Percentiles rank a stretch among this genome's conserved stretches.
phyloP scores from a whole-genome alignment of 2,113 vertebrate species.

The Indicator indicator region DNA sequence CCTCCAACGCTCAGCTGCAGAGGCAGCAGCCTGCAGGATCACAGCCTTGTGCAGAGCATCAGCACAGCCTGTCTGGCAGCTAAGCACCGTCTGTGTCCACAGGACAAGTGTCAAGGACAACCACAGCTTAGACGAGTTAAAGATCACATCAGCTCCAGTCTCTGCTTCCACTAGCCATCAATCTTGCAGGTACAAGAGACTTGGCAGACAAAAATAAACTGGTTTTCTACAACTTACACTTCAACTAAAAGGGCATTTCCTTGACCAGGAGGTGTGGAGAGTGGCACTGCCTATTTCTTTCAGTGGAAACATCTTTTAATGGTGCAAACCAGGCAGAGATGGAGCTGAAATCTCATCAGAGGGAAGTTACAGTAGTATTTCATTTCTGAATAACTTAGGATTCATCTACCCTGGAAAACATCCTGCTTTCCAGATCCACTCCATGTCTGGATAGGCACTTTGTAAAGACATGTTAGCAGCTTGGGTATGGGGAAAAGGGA shows the following conservation, averaged over 20 bases:
- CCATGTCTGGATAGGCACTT: not conserved
- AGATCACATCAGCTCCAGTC: not conserved
- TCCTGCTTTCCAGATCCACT: not conserved
- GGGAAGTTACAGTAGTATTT: not conserved
- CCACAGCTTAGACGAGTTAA: not conserved
- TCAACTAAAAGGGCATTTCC: not conserved
- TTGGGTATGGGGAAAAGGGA: not conserved
- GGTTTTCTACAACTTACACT: not conserved
- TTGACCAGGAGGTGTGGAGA: not conserved
- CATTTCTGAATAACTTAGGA: not conserved
- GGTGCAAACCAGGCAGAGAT: not conserved
- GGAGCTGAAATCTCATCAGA: not conserved
- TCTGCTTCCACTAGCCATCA: not conserved
- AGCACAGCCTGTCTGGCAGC: not conserved
- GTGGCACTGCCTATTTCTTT: not conserved
- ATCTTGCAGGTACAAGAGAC: not conserved
- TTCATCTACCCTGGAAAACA: not conserved
- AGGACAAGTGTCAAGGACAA: conserved; percentile 2
- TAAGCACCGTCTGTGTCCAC: not conserved
- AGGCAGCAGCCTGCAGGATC: not conserved
- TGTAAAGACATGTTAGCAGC: not conserved
- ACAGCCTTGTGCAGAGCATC: not conserved
- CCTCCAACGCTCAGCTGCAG: not conserved
- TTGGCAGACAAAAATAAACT: not conserved
- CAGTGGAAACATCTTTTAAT: not conserved